These are phyloP conservation scores for Astreopora myriophthalma DNA, from an alignment of 64 coral and sea anemone species.

Conservation along the genomic window DNA sequence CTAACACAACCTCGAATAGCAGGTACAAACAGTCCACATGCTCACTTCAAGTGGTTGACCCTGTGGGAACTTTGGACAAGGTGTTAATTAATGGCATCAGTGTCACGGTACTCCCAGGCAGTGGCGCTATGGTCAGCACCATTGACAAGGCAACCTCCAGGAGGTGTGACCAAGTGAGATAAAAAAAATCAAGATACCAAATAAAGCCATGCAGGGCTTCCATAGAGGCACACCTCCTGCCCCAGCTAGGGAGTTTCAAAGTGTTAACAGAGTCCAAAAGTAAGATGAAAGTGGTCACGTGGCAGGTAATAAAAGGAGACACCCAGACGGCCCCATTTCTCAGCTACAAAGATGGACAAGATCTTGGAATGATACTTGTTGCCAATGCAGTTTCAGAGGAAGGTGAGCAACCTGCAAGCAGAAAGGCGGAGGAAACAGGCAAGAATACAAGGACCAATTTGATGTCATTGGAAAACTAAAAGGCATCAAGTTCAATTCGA, in stretches of 20 bases:
- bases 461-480: no score
- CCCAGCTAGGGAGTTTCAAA: background rate
- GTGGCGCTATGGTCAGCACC: background rate
- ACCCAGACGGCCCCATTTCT: background rate
- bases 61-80: background rate
- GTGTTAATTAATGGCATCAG: background rate
- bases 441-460: no score
- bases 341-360: background rate
- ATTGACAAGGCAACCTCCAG: background rate
- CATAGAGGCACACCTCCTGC: background rate
- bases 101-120: background rate
- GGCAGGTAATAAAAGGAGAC: slow-evolving; percentile 1
- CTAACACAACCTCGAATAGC: background rate
- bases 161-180: background rate
- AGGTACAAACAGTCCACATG: background rate
- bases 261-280: background rate
- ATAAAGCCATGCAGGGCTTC: background rate
- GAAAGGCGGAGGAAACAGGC: no score
- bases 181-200: slow-evolving; percentile 6
- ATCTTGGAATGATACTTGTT: background rate
- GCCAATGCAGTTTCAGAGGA: no score
- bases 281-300: background rate
- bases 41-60: background rate
- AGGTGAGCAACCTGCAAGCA: no score
- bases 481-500: no score